Evolutionary conservation across 2,113 vertebrate species (phyloP).

Genomic region (Maccullochella peelii): DNA sequence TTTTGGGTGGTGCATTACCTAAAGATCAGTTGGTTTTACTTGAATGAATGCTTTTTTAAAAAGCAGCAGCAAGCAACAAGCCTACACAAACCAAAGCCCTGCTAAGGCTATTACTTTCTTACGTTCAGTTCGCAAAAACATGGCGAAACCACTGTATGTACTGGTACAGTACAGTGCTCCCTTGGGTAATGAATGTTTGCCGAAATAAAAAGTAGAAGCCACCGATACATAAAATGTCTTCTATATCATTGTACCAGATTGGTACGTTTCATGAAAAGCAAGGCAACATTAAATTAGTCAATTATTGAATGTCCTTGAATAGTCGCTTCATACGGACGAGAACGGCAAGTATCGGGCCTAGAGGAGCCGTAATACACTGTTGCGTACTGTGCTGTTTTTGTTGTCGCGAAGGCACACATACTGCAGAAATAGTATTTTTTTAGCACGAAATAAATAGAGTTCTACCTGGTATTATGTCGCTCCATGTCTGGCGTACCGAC

Average conservation of each 20-base stretch:
- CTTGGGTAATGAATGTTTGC: background rate
- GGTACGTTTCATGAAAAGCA: background rate
- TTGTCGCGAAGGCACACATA: background rate
- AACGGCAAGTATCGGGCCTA: rapidly evolving
- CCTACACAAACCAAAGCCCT: background rate
- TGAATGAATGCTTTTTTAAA: background rate
- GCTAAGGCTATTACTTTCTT: background rate
- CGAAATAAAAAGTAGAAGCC: background rate
- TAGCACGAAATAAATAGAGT: rapidly evolving
- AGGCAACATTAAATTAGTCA: background rate
- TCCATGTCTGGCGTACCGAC: conserved; percentile 54
- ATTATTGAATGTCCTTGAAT: background rate
- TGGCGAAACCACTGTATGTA: background rate
- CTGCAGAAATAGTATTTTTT: background rate
- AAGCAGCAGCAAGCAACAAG: background rate
- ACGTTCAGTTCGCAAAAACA: background rate
- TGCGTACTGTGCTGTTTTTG: background rate
- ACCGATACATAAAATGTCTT: background rate
- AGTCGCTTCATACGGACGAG: too few relatives aligned
- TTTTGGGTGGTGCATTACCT: background rate
- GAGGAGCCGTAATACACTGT: rapidly evolving
- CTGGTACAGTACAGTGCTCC: background rate
- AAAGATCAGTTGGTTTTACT: background rate
- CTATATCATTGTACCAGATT: rapidly evolving
- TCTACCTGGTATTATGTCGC: conserved; percentile 50